Base-by-base conservation (phyloP, 1,140 invertebrate species). In the Trichonephila clavipes region DNA sequence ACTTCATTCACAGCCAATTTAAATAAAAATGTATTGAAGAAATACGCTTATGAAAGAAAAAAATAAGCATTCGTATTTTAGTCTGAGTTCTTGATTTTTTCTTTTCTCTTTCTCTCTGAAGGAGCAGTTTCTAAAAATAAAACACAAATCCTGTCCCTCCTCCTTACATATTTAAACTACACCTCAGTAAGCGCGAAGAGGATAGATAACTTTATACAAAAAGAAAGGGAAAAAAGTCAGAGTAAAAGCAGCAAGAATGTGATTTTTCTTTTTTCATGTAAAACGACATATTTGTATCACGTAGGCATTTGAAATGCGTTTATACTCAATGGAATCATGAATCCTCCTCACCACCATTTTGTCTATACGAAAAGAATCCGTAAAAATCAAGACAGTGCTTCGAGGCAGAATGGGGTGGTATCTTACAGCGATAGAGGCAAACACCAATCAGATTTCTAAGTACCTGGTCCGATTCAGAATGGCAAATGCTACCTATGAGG, bases 391-490 rank as follows among this genome's bases (percentile, higher is more conserved):
- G 69, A 77, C 28, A 77, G 28, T 77, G 69, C 28, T n/a, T 14
- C 51, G 3, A 40, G 77, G 16, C 14, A 82, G 34, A 82, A 82
- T 82, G 77, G 44, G 24, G 21, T 44, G 40, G 34, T 51, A 51
- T 51, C 82, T 44, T 51, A 51, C 58, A 87, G 14, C 62, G 34
- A 90, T 19, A 40, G 0, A 28, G 28, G 51, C 51, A 81, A 90
- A 81, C 40, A 77, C 88, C 69, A 81, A 90, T 82, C 88, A 61
- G 88, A 12, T 77, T 59, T 59, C 69, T 61, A 90, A 90, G 69
- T 81, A 90, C 69, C 88, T 81, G 21, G 44, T 8, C 44, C 16
- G 69, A 28, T 61, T 81, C 51, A 89, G 88, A 89, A 89, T 77
- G 61, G 66, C 66, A 66, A 85, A 61, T 62, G 77, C 21, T 28